phyloP scores from a whole-genome alignment of 2,797 vertebrate species.

The Anableps anableps region DNA sequence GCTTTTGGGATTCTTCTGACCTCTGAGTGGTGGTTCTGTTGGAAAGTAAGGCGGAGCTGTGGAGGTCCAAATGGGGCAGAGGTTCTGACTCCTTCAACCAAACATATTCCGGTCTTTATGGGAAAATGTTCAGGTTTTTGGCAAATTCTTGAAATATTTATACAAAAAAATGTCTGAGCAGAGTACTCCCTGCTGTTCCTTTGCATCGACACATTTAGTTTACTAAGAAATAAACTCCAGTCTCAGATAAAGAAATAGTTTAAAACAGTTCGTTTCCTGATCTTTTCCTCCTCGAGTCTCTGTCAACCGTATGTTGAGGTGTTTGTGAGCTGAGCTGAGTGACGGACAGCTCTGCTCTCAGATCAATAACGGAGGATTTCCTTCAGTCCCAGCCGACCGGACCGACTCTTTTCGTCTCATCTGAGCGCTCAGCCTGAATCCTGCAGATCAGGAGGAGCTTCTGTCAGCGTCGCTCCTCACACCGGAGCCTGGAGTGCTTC shows the following conservation, averaged over 20 bases:
- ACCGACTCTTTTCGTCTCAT: neutral
- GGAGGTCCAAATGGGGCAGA: neutral
- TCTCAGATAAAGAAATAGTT: neutral
- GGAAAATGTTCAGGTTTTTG: no score
- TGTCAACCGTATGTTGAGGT: neutral
- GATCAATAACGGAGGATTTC: slow-evolving; percentile 50
- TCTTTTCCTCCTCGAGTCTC: neutral
- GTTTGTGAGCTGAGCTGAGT: slow-evolving; percentile 16
- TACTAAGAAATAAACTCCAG: no score
- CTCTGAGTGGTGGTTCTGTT: neutral
- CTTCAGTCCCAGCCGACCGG: slow-evolving; percentile 28
- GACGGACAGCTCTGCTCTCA: slow-evolving; percentile 27
- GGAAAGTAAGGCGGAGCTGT: neutral
- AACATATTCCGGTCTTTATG: no score
- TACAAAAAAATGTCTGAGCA: neutral
- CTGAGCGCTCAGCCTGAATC: slow-evolving; percentile 25
- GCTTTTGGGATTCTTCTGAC: neutral
- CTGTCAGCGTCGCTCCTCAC: slow-evolving; percentile 1
- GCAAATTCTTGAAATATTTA: neutral
- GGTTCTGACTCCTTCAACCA: no score
- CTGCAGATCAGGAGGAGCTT: slow-evolving; percentile 22
- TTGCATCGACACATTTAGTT: no score
- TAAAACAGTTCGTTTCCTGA: neutral
- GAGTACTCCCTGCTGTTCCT: no score
- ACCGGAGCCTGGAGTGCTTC: neutral